These are phyloP conservation scores for Aradophagus sp. DNA, from an alignment of 1,140 invertebrate genomes.

Conservation along the genomic window DNA sequence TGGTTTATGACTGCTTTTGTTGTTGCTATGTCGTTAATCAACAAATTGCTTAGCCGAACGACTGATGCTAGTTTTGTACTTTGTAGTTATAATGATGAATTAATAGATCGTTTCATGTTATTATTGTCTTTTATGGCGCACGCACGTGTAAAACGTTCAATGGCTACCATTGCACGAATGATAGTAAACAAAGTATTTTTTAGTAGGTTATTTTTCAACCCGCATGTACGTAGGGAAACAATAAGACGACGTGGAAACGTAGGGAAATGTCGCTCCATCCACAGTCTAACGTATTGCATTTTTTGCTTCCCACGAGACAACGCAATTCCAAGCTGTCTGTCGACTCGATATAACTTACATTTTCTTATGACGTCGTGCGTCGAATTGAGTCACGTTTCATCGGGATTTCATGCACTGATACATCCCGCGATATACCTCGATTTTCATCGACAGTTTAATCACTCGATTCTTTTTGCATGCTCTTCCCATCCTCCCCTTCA, in stretches of 20 bases:
- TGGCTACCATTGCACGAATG: no score
- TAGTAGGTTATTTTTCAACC: no score
- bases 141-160: no score
- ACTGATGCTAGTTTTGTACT: no score
- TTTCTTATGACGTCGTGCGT: constrained; percentile 61
- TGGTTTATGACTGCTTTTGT: no score
- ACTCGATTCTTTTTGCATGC: constrained; percentile 7
- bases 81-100: no score
- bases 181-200: no score
- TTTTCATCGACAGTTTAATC: constrained; percentile 32
- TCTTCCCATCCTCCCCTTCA: neutral
- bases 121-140: no score
- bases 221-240: constrained; percentile 54
- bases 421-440: constrained; percentile 31
- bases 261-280: constrained; percentile 46
- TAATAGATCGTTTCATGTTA: no score
- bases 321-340: constrained; percentile 64
- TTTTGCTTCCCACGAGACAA: constrained; percentile 58
- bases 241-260: constrained; percentile 49
- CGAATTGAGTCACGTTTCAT: constrained; percentile 61
- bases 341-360: constrained; percentile 62
- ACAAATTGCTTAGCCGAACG: no score
- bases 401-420: constrained; percentile 55
- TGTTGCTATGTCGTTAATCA: no score
- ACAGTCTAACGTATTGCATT: constrained; percentile 42